These are phyloP conservation scores for Turritopsis rubra DNA, from an alignment of 30 jellyfish, hydroid and myxozoan species.

Conservation along the genomic window DNA sequence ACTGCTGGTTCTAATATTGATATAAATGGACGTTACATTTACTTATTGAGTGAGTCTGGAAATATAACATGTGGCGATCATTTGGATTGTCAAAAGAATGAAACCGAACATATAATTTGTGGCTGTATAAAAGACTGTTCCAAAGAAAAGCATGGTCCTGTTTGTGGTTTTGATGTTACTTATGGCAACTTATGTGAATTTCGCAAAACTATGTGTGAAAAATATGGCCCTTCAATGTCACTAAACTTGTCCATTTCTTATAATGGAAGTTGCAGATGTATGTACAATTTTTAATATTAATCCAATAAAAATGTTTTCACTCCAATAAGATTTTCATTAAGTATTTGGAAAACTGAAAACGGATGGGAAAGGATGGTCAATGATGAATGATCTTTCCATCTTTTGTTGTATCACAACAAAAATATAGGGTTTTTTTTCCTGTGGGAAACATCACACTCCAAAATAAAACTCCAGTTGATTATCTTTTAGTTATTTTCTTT, in stretches of 20 bases:
- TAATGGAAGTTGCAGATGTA: conserved; percentile 19
- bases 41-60: conserved; percentile 1
- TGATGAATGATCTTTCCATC: no score
- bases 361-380: no score
- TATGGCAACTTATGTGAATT: conserved; percentile 14
- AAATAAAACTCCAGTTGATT: no score
- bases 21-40: not conserved
- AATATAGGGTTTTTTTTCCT: no score
- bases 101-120: not conserved
- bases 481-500: not conserved
- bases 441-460: no score
- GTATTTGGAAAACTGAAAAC: no score
- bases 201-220: not conserved
- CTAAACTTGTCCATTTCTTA: not conserved
- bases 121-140: conserved; percentile 24
- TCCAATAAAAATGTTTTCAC: not conserved
- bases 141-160: not conserved
- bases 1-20: not conserved
- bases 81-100: not conserved
- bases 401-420: no score
- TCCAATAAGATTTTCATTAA: not conserved
- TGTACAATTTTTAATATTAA: not conserved
- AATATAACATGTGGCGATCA: conserved; percentile 7
- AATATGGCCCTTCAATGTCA: not conserved
- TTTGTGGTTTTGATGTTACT: conserved; percentile 26